Conservation (phyloP, 2,888 invertebrate genomes). For the Disparrhopalites patrizii region DNA sequence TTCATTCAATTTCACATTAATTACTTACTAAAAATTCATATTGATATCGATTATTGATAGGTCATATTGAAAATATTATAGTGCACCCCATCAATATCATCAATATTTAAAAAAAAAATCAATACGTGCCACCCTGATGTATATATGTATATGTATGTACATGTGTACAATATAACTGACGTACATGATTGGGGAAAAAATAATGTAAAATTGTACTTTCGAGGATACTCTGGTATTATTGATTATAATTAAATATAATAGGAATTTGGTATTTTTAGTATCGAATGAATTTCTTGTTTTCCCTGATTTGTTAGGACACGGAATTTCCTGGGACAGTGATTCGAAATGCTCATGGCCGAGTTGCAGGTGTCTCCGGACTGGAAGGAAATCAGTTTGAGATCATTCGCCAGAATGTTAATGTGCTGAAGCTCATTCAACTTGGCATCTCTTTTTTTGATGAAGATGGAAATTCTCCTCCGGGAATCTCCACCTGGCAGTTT, state of each 20-base stretch:
- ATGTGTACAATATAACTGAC: no score
- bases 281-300: not conserved
- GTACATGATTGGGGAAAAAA: no score
- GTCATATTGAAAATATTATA: no score
- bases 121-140: no score
- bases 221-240: no score
- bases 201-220: no score
- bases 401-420: slow-evolving; percentile 57
- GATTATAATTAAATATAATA: not conserved
- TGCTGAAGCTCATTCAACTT: slow-evolving; percentile 58
- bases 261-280: not conserved
- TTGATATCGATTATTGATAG: no score
- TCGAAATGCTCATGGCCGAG: slow-evolving; percentile 33
- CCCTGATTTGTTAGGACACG: slow-evolving; percentile 50
- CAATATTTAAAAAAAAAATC: no score
- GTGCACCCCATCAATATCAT: no score
- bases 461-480: slow-evolving; percentile 53
- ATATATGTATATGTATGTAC: no score
- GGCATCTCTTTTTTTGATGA: slow-evolving; percentile 58
- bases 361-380: not conserved
- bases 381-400: slow-evolving; percentile 51
- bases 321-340: slow-evolving; percentile 53
- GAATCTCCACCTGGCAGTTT: slow-evolving; percentile 57
- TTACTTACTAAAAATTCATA: no score
- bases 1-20: no score